These are phyloP conservation scores for Andrena flavipes DNA, from an alignment of 2,888 invertebrate genomes.

Conservation along the genomic window DNA sequence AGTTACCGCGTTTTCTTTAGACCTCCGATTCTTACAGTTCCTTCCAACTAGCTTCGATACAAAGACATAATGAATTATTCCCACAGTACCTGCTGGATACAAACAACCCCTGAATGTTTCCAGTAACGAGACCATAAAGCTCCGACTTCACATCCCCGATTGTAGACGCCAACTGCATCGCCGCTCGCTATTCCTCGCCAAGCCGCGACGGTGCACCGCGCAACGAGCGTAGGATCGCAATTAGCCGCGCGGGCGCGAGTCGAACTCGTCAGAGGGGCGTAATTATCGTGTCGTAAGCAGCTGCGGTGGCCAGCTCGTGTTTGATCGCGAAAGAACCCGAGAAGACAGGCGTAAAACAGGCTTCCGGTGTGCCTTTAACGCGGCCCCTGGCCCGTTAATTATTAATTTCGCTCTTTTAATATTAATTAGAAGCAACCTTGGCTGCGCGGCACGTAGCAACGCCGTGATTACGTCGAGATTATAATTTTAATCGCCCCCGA, in stretches of 20 bases:
- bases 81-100: too few species aligned
- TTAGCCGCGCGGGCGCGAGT: conserved; percentile 29
- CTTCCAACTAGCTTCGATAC: too few species aligned
- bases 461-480: conserved; percentile 62
- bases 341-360: conserved; percentile 18
- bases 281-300: conserved; percentile 56
- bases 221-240: conserved; percentile 30
- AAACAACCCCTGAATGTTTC: too few species aligned
- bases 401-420: conserved; percentile 70
- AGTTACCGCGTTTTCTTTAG: too few species aligned
- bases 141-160: background rate
- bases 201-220: background rate
- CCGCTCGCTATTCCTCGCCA: background rate
- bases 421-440: conserved; percentile 61
- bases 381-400: conserved; percentile 49
- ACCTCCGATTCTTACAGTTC: too few species aligned
- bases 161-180: too few species aligned
- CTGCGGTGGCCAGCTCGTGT: conserved; percentile 28
- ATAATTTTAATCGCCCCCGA: conserved; percentile 70
- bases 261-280: conserved; percentile 39
- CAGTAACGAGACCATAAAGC: background rate
- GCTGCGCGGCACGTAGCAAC: conserved; percentile 29
- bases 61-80: too few species aligned
- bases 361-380: conserved; percentile 38
- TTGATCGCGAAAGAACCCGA: conserved; percentile 30